These are phyloP conservation scores for Oeneis ivallda DNA, from an alignment of 2,888 invertebrate genomes.

Conservation along the genomic window DNA sequence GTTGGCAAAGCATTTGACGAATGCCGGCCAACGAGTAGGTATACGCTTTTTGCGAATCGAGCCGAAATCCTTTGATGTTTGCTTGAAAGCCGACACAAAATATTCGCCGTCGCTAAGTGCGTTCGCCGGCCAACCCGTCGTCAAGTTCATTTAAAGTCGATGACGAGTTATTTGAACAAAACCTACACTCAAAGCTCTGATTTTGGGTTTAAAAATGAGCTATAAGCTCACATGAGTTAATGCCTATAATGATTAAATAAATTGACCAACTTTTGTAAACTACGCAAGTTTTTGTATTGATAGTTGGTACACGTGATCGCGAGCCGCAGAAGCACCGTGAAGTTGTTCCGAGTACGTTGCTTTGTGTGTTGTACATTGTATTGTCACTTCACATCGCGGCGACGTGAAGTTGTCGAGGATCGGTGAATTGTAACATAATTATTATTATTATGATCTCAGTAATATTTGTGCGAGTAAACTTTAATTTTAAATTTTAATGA, in stretches of 20 bases:
- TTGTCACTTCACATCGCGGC: not conserved
- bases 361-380: not conserved
- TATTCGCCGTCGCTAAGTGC: no score
- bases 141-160: no score
- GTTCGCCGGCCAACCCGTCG: no score
- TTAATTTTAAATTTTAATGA: constrained; percentile 75
- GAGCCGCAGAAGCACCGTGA: constrained; percentile 3
- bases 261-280: not conserved
- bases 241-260: not conserved
- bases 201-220: not conserved
- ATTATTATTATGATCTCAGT: constrained; percentile 45
- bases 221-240: not conserved
- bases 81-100: no score
- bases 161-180: not conserved
- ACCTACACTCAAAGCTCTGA: not conserved
- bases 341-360: not conserved
- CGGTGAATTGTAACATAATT: constrained; percentile 9
- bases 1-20: no score
- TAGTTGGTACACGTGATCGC: not conserved
- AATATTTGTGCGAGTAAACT: constrained; percentile 63
- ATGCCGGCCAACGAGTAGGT: no score
- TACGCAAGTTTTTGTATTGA: not conserved
- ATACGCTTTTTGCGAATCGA: no score
- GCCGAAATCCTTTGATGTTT: no score
- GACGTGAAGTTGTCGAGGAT: not conserved